phyloP scores from a whole-genome alignment of 2,797 vertebrate species.

The Enteromius treurensis region DNA sequence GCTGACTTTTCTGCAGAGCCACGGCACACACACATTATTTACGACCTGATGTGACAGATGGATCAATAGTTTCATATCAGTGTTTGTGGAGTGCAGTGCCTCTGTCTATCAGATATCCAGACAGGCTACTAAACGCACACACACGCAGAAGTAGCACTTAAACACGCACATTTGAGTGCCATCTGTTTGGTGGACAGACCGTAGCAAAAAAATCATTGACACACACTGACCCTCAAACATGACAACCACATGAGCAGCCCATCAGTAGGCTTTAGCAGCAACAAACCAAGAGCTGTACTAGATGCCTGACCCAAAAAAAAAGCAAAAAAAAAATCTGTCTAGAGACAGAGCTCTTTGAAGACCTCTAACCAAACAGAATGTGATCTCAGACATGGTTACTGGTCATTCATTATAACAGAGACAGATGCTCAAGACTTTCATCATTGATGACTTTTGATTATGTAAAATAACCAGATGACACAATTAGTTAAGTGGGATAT shows the following conservation, averaged over 20 bases:
- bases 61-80: constrained; percentile 65
- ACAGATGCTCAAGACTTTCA: constrained; percentile 25
- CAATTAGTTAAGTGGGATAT: constrained; percentile 15
- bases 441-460: constrained; percentile 23
- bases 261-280: constrained; percentile 45
- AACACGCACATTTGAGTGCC: constrained; percentile 48
- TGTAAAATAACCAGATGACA: constrained; percentile 34
- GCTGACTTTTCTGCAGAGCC: constrained; percentile 52
- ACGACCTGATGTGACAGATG: constrained; percentile 56
- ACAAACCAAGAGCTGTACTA: constrained; percentile 70
- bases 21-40: constrained; percentile 58
- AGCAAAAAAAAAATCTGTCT: neutral
- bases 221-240: constrained; percentile 73
- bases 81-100: constrained; percentile 55
- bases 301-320: neutral
- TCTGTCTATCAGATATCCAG: constrained; percentile 67
- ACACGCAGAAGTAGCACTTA: constrained; percentile 19
- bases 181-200: constrained; percentile 65
- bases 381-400: constrained; percentile 19
- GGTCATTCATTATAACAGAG: constrained; percentile 26
- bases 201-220: constrained; percentile 72
- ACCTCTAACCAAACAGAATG: constrained; percentile 42
- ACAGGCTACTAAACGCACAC: constrained; percentile 69
- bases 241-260: constrained; percentile 26
- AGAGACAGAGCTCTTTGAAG: constrained; percentile 60